A percentile compares a stretch with the other conserved stretches of the same genome.
Evolutionary conservation across 2,797 vertebrate genomes (phyloP).

Genomic region (Micrastur ruficollis): DNA sequence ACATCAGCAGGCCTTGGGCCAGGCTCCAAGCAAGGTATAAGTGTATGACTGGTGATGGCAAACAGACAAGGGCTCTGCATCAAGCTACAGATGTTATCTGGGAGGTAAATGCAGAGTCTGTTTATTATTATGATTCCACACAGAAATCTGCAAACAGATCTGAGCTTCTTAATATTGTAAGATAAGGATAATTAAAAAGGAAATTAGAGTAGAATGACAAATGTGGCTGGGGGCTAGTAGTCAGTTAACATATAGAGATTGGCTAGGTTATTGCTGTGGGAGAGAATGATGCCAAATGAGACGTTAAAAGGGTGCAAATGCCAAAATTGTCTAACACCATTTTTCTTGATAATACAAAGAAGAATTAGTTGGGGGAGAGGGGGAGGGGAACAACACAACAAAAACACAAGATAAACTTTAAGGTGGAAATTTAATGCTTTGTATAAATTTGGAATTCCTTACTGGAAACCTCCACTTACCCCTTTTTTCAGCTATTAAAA

Average conservation of each 20-base stretch:
- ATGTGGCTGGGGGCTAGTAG: neutral
- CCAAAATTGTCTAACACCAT: neutral
- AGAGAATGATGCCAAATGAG: neutral
- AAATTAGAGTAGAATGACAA: constrained; percentile 43
- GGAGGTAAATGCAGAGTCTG: neutral
- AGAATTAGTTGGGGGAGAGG: neutral
- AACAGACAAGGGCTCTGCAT: neutral
- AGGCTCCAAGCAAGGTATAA: neutral
- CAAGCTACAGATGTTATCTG: neutral
- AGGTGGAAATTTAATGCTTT: neutral
- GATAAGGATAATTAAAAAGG: constrained; percentile 46
- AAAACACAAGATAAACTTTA: neutral
- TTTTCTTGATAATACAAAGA: neutral
- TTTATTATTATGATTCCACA: neutral
- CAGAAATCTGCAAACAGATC: neutral
- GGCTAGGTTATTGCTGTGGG: neutral
- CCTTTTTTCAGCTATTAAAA: neutral
- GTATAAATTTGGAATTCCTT: neutral
- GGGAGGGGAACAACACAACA: too few relatives aligned
- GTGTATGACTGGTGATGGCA: neutral
- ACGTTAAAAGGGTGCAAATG: neutral
- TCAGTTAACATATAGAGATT: neutral
- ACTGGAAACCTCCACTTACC: neutral
- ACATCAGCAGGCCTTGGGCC: neutral
- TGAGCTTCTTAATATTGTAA: neutral